Conservation (phyloP, 2,888 invertebrate species). For the Campopleginae sp. region DNA sequence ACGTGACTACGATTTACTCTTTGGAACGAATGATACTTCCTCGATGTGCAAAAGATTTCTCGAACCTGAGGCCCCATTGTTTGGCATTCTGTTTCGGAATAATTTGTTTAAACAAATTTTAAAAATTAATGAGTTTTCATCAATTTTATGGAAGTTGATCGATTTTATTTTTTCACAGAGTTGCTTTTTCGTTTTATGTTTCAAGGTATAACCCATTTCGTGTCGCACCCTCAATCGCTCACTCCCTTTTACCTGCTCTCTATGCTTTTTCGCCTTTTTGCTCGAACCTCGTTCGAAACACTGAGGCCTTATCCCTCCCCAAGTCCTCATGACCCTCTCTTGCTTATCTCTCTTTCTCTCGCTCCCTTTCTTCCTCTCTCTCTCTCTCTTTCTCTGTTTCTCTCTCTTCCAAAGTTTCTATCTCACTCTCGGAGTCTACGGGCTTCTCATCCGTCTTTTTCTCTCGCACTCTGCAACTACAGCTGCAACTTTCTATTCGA, state of each 20-base stretch:
- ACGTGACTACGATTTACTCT: background rate
- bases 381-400: slow-evolving; percentile 11
- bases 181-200: background rate
- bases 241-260: slow-evolving; percentile 36
- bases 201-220: slow-evolving; percentile 39
- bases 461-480: slow-evolving; percentile 59
- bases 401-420: background rate
- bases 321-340: slow-evolving; percentile 23
- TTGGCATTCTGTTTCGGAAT: too few species aligned
- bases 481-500: slow-evolving; percentile 78
- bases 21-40: background rate
- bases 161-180: background rate
- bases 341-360: slow-evolving; percentile 11
- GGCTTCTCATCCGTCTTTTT: slow-evolving; percentile 43
- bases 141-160: background rate
- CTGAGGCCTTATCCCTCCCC: slow-evolving; percentile 19
- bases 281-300: slow-evolving; percentile 51
- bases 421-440: slow-evolving; percentile 27
- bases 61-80: too few species aligned
- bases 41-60: background rate
- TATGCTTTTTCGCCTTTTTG: slow-evolving; percentile 26
- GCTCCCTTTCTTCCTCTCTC: background rate
- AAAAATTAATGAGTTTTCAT: background rate
- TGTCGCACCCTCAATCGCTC: slow-evolving; percentile 41
- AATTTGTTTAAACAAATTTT: background rate